These are phyloP conservation scores for Hippopotamyrus pictus DNA, from an alignment of 2,797 vertebrate species.

Conservation along the genomic window DNA sequence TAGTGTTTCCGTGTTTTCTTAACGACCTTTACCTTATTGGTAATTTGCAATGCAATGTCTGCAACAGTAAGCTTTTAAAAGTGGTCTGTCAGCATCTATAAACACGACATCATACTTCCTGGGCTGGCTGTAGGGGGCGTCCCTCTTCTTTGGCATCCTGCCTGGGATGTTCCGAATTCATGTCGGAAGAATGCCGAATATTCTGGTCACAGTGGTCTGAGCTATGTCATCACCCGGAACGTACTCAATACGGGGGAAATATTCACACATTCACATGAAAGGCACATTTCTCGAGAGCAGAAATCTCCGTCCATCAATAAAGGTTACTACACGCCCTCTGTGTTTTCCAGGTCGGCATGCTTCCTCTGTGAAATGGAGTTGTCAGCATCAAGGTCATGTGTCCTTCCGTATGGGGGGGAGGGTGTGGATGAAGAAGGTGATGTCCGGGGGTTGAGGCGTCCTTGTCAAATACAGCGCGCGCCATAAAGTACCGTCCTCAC, in stretches of 20 bases:
- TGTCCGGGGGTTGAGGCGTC: neutral
- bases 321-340: constrained; percentile 59
- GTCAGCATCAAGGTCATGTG: constrained; percentile 67
- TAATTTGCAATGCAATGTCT: neutral
- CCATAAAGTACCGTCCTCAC: constrained; percentile 45
- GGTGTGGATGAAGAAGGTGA: constrained; percentile 30
- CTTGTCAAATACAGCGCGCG: constrained; percentile 45
- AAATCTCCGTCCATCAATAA: neutral
- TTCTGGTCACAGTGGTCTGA: neutral
- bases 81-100: neutral
- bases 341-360: constrained; percentile 56
- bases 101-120: neutral
- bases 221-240: neutral
- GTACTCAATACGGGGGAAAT: neutral
- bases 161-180: neutral
- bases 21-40: neutral
- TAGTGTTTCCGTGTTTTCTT: neutral
- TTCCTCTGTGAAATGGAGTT: constrained; percentile 54
- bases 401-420: constrained; percentile 52
- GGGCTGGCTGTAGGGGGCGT: neutral
- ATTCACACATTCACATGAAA: neutral
- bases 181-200: neutral
- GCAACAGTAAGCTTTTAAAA: neutral
- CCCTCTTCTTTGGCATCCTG: neutral
- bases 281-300: neutral